A percentile compares a stretch with the other conserved stretches of the same genome.
Evolutionary conservation across 2,113 vertebrate species (phyloP).

Genomic region (Oriolus oriolus): DNA sequence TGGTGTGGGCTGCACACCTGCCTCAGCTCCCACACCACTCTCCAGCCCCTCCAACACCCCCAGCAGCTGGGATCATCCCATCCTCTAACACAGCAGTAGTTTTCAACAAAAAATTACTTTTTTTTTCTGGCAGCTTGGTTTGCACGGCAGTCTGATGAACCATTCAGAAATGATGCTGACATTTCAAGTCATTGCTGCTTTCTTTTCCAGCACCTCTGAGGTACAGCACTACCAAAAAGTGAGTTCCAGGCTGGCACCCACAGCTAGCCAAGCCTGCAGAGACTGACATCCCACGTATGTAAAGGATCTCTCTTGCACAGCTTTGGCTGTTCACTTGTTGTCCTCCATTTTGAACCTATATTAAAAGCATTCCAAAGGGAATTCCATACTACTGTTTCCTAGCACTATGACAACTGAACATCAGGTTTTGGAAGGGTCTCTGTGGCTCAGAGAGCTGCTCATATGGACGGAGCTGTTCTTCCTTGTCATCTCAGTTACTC

Average conservation of each 20-base stretch:
- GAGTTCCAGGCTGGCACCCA: not conserved
- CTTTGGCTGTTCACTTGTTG: not conserved
- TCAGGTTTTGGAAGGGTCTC: not conserved
- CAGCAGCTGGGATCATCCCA: not conserved
- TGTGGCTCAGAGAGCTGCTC: not conserved
- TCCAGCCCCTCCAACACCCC: not conserved
- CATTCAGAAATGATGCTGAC: not conserved
- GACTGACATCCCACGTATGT: not conserved
- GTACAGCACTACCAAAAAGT: not conserved
- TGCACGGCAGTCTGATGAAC: not conserved
- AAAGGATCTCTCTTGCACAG: not conserved
- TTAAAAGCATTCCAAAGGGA: not conserved
- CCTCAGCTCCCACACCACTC: not conserved
- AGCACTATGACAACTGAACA: not conserved
- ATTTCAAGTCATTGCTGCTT: not conserved
- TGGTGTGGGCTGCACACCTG: not conserved
- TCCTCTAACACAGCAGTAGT: not conserved
- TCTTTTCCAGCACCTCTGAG: not conserved
- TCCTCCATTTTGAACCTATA: not conserved
- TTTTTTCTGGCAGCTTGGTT: not conserved
- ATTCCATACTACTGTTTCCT: not conserved
- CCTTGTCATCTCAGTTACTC: not conserved
- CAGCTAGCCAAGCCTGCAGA: not conserved
- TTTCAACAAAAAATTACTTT: not conserved
- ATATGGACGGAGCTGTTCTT: rapidly evolving